Evolutionary conservation across 2,888 invertebrate species (phyloP).

Genomic region (Stegophylla sp.): DNA sequence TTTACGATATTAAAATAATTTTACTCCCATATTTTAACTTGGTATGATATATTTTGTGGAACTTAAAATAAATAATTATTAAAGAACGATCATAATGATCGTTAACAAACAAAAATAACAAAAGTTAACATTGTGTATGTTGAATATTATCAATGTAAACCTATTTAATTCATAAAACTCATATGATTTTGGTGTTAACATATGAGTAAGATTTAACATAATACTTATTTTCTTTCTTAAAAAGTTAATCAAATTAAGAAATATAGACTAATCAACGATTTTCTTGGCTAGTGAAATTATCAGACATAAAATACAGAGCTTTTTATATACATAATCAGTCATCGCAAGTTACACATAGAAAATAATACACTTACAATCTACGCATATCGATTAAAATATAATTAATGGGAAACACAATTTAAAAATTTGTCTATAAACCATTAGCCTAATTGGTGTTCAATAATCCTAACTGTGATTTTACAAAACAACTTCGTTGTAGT

Average conservation of each 20-base stretch:
- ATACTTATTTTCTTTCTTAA: conserved; percentile 3
- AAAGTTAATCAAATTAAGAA: conserved; percentile 13
- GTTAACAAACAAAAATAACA: neutral
- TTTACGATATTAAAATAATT: conserved; percentile 4
- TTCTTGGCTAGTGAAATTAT: conserved; percentile 35
- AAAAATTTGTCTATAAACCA: conserved; percentile 16
- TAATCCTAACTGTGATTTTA: conserved; percentile 40
- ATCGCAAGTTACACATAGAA: conserved; percentile 44
- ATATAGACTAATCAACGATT: conserved; percentile 35
- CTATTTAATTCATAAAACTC: neutral
- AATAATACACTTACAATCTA: conserved; percentile 32
- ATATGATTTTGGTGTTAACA: neutral
- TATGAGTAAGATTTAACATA: neutral
- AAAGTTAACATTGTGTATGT: neutral
- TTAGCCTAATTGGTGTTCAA: conserved; percentile 29
- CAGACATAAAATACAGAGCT: conserved; percentile 41
- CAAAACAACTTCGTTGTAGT: conserved; percentile 28
- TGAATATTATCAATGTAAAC: conserved; percentile 7
- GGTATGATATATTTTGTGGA: neutral
- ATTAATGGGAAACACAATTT: conserved; percentile 13
- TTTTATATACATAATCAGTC: conserved; percentile 56
- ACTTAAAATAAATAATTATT: neutral
- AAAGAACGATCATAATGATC: neutral
- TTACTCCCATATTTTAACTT: neutral
- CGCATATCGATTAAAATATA: conserved; percentile 8